Base-by-base conservation (phyloP, 2,113 vertebrate species). In the Nothoprocta perdicaria region DNA sequence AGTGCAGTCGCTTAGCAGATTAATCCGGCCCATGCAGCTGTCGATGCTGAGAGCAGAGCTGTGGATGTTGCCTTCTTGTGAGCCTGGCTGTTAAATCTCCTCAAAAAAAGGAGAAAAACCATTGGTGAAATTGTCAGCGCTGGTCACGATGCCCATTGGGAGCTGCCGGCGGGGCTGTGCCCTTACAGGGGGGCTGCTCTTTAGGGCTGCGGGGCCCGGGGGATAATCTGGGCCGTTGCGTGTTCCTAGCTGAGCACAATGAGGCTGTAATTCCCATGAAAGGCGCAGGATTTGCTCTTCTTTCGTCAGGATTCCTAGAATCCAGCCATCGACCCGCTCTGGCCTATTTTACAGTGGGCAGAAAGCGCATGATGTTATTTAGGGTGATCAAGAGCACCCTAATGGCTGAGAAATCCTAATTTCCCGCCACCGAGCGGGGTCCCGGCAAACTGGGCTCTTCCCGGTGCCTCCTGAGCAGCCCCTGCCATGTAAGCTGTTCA, bases 251-350 rank as follows among this genome's bases (percentile, higher is more conserved):
- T 29, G 80, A 73, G 82, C 62, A 1, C 7, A 77, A 76, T 58
- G 89, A 79, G 53, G 62, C 15, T 35, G 48, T 92, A 73, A 90
- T 86, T 86, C 84, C 52, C 66, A 2, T 60, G 74, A 86, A 86
- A 89, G 87, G 84, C 91, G 69, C 72, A n/a, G 89, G 92, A 91
- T 95, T 86, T 90, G 62, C 86, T 90, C 77, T 29, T 88, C 73
- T 66, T 63, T 82, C 81, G 1, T 45, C 7, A 3, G 27, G 16
- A 24, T 92, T 93, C 89, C 93, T 90, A 74, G 83, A 93, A 93
- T 67, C 68, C 67, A 60, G 53, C 6, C 1, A 38, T 2, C 10
- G 88, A 58, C 46, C 27, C 0, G 4, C 3, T 5, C 74, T 84
- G 71, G 84, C 66, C 65, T 91, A 78, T 86, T 92, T 95, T 62